Percentiles rank a stretch among this genome's conserved stretches.
These are phyloP conservation scores for Meghimatium bilineatum DNA, from an alignment of 2,888 invertebrate species.

Conservation along the genomic window DNA sequence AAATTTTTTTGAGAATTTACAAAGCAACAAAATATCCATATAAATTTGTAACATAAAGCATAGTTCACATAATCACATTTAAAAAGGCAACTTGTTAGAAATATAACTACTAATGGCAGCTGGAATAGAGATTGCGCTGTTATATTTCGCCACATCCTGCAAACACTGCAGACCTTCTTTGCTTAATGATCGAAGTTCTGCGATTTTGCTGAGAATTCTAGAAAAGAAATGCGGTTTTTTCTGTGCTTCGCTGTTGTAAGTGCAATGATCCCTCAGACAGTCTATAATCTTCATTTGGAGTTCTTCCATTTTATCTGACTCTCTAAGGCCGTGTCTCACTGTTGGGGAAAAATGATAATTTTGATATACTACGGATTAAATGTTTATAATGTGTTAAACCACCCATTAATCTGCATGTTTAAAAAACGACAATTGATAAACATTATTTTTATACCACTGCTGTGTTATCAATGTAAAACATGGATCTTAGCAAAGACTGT, in stretches of 20 bases:
- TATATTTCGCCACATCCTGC: constrained; percentile 90
- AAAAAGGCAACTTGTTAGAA: constrained; percentile 92
- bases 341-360: constrained; percentile 65
- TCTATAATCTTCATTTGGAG: constrained; percentile 97
- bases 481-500: too few relatives aligned
- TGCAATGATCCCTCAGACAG: constrained; percentile 96
- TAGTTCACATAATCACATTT: constrained; percentile 65
- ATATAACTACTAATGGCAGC: constrained; percentile 95
- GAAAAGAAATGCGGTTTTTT: constrained; percentile 96
- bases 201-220: constrained; percentile 91
- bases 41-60: not conserved
- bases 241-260: constrained; percentile 91
- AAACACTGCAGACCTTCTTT: constrained; percentile 95
- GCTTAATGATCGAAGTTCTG: constrained; percentile 93
- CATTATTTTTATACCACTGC: too few relatives aligned
- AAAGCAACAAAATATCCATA: not conserved
- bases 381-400: too few relatives aligned
- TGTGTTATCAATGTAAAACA: too few relatives aligned
- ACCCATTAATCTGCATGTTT: too few relatives aligned
- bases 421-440: too few relatives aligned
- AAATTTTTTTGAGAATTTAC: not conserved
- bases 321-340: constrained; percentile 95
- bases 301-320: constrained; percentile 93
- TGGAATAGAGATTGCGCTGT: constrained; percentile 93
- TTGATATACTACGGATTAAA: too few relatives aligned